Evolutionary conservation across 35 echinoderm and acorn worm species (phyloP).

Genomic region (Ophiothrix spiculata): DNA sequence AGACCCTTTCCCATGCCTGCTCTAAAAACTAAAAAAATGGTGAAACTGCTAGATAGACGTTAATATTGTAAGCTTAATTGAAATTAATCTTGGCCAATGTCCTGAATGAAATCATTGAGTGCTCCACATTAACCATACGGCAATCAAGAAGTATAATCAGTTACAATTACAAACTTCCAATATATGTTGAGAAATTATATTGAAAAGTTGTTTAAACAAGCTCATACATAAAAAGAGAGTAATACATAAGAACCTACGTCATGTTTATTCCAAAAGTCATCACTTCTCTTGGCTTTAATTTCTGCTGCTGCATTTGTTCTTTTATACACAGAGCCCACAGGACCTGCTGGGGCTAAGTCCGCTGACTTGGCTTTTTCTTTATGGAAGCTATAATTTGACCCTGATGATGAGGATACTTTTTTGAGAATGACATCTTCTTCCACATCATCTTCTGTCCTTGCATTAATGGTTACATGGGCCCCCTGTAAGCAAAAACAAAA

Average conservation of each 20-base stretch:
- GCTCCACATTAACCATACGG: too few species aligned
- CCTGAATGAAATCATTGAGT: too few species aligned
- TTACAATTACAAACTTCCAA: too few species aligned
- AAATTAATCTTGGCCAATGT: too few species aligned
- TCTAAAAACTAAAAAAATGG: too few species aligned
- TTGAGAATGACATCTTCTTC: conserved; percentile 68
- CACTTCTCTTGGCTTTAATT: conserved; percentile 80
- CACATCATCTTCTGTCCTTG: conserved; percentile 87
- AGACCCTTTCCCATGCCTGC: too few species aligned
- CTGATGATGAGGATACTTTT: conserved; percentile 82
- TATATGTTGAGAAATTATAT: too few species aligned
- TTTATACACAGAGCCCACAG: conserved; percentile 80
- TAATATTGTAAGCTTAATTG: too few species aligned
- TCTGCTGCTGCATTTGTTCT: conserved; percentile 71
- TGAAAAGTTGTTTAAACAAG: too few species aligned
- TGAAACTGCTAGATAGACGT: too few species aligned
- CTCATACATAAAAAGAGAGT: background rate
- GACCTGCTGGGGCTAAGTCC: conserved; percentile 35
- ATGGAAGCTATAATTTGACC: conserved; percentile 99
- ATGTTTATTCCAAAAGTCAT: conserved; percentile 78
- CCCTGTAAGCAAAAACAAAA: conserved; percentile 44
- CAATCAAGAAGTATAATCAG: too few species aligned
- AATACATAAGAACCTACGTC: conserved; percentile 45
- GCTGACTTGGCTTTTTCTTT: conserved; percentile 70
- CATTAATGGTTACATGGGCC: conserved; percentile 91